phyloP scores from a whole-genome alignment of 1,140 invertebrate genomes.

The Mya arenaria region DNA sequence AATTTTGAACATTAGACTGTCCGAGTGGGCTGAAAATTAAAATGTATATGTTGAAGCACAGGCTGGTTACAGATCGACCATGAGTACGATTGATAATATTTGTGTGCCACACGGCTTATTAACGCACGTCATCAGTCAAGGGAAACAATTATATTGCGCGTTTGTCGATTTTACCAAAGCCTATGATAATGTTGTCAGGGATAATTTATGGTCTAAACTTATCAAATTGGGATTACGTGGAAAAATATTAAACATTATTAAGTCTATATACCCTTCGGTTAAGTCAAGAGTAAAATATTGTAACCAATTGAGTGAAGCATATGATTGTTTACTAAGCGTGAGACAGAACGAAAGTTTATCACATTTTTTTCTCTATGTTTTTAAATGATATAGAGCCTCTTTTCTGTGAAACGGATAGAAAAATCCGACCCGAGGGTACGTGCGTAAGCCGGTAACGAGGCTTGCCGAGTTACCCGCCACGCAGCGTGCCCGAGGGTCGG shows the following conservation, averaged over 20 bases:
- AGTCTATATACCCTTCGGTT: conserved; percentile 32
- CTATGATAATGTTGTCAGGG: conserved; percentile 34
- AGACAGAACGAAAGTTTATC: conserved; percentile 45
- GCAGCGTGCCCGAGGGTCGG: too few species aligned
- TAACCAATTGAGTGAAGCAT: conserved; percentile 11
- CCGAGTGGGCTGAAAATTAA: background rate
- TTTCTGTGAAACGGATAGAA: too few species aligned
- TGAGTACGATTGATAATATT: conserved; percentile 26
- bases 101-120: conserved; percentile 30
- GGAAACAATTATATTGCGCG: conserved; percentile 28
- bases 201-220: conserved; percentile 35
- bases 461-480: too few species aligned
- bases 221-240: background rate
- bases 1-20: conserved; percentile 30
- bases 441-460: too few species aligned
- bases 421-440: too few species aligned
- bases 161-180: conserved; percentile 40
- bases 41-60: conserved; percentile 29
- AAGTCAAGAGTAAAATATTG: conserved; percentile 16
- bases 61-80: conserved; percentile 22
- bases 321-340: conserved; percentile 7
- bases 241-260: conserved; percentile 36
- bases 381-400: conserved; percentile 41
- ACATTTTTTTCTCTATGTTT: conserved; percentile 42
- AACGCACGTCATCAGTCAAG: background rate